Conservation (phyloP, 1,140 invertebrate species). For the Dermatophagoides farinae region DNA sequence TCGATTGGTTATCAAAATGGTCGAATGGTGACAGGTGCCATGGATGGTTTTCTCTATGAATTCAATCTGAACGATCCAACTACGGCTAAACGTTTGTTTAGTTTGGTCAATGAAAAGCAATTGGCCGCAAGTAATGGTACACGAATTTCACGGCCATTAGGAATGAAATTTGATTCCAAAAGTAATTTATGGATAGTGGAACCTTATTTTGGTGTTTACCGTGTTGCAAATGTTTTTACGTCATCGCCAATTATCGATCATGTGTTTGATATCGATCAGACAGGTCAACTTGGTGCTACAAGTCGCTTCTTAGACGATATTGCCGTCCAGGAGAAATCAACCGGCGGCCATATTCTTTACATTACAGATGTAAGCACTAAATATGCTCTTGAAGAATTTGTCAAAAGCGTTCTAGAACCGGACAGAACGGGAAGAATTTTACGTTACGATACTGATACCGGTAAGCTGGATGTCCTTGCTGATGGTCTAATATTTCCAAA, state of each 20-base stretch:
- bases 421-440: constrained; percentile 30
- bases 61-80: neutral
- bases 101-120: neutral
- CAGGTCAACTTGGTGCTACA: neutral
- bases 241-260: constrained; percentile 24
- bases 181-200: constrained; percentile 51
- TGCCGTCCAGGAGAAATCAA: neutral
- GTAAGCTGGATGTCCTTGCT: constrained; percentile 34
- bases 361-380: constrained; percentile 6
- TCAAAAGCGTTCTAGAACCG: neutral
- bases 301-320: constrained; percentile 1
- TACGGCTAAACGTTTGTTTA: neutral
- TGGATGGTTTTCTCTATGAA: constrained; percentile 8
- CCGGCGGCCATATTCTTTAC: neutral
- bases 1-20: neutral
- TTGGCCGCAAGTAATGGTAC: constrained; percentile 16
- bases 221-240: constrained; percentile 40
- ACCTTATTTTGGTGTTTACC: constrained; percentile 58
- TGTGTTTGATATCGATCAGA: constrained; percentile 4
- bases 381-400: neutral
- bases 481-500: constrained; percentile 53
- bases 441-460: constrained; percentile 39
- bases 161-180: constrained; percentile 46
- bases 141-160: constrained; percentile 57
- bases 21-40: neutral